These are phyloP conservation scores for Hydrozoanthus tunicans DNA, from an alignment of 64 coral and sea anemone genomes.

Conservation along the genomic window DNA sequence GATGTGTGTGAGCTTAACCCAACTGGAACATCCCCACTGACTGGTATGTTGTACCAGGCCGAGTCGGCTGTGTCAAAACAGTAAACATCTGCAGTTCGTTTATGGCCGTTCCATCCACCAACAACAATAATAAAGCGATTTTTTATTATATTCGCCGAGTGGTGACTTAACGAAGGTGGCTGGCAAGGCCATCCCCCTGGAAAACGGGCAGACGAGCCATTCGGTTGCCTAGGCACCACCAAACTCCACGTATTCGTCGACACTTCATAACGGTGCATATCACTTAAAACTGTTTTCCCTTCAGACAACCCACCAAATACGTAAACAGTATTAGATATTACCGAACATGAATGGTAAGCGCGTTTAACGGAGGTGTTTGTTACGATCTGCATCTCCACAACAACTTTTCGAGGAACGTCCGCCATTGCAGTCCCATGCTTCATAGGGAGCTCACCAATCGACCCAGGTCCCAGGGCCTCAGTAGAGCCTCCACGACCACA, in stretches of 20 bases:
- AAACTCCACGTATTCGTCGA: constrained; percentile 66
- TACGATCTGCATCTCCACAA: background rate
- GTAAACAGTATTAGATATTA: constrained; percentile 64
- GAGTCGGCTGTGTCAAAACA: constrained; percentile 75
- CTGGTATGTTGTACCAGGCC: constrained; percentile 69
- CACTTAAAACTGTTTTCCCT: constrained; percentile 68
- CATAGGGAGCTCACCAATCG: background rate
- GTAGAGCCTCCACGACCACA: too few relatives aligned
- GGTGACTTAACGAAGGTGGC: constrained; percentile 84
- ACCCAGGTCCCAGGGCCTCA: background rate
- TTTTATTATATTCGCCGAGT: constrained; percentile 75
- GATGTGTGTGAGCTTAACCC: constrained; percentile 96
- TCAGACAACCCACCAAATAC: constrained; percentile 88
- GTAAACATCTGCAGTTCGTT: constrained; percentile 83
- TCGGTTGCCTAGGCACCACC: constrained; percentile 19
- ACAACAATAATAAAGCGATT: constrained; percentile 85
- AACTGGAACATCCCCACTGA: constrained; percentile 81
- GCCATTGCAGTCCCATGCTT: constrained; percentile 67
- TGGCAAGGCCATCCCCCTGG: constrained; percentile 50
- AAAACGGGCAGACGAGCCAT: constrained; percentile 40
- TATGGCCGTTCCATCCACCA: constrained; percentile 96
- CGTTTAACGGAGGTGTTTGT: constrained; percentile 59
- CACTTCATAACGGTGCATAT: constrained; percentile 70
- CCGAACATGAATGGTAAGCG: constrained; percentile 90
- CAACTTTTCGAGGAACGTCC: background rate